Conservation (phyloP, 2,888 invertebrate species). For the Syrista parreyssii region DNA sequence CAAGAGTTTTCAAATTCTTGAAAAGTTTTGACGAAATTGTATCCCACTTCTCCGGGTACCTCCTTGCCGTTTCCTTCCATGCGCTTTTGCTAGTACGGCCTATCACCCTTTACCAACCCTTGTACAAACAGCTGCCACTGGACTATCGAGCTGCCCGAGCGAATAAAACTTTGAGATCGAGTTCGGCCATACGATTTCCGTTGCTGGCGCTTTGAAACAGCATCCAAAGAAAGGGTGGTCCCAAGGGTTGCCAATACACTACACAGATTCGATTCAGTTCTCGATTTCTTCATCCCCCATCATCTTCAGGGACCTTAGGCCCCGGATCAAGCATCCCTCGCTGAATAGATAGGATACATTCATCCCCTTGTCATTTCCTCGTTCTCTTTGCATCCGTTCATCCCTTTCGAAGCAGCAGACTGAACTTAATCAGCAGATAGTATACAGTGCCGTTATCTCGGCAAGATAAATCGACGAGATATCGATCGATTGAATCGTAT, state of each 20-base stretch:
- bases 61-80: not conserved
- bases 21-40: not conserved
- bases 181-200: not conserved
- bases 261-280: not conserved
- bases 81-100: not conserved
- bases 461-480: constrained; percentile 53
- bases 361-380: not conserved
- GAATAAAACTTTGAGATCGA: not conserved
- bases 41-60: not conserved
- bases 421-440: constrained; percentile 46
- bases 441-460: constrained; percentile 45
- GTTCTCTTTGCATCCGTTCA: constrained; percentile 13
- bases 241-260: not conserved
- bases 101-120: not conserved
- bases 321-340: not conserved
- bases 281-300: not conserved
- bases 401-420: constrained; percentile 42
- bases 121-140: not conserved
- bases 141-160: not conserved
- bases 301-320: not conserved
- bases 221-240: not conserved
- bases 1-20: not conserved
- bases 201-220: not conserved
- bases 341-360: not conserved
- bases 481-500: constrained; percentile 57